These are phyloP conservation scores for Campylomormyrus tamandua DNA, from an alignment of 2,113 vertebrate species.

Conservation along the genomic window DNA sequence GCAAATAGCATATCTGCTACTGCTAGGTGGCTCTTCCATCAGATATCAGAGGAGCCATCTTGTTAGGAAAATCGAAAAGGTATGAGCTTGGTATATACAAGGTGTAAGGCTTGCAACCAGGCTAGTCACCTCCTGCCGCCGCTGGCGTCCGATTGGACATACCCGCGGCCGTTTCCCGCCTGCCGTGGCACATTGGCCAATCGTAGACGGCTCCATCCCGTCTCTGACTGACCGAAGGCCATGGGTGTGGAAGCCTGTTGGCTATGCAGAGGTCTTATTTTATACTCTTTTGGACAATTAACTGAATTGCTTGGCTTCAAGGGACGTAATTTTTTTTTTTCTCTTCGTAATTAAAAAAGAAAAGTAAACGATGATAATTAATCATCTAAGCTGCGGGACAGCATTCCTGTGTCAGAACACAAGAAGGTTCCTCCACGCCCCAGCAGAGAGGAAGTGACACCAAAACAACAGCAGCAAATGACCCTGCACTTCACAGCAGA, in stretches of 20 bases:
- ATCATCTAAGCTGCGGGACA: background rate
- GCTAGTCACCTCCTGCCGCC: constrained; percentile 44
- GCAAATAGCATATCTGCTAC: background rate
- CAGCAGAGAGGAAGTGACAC: background rate
- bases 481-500: background rate
- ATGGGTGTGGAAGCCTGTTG: background rate
- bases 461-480: background rate
- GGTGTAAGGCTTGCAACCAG: background rate
- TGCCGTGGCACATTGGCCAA: background rate
- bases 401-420: background rate
- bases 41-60: background rate
- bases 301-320: background rate
- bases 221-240: background rate
- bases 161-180: background rate
- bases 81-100: background rate
- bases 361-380: background rate
- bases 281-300: background rate
- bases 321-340: background rate
- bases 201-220: background rate
- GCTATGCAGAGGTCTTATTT: background rate
- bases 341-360: background rate
- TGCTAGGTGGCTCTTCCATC: background rate
- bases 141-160: background rate
- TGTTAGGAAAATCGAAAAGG: background rate
- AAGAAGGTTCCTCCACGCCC: background rate